Evolutionary conservation across 2,888 invertebrate species (phyloP), one percentile per base, ranked within the genome.

Genomic region (Thelaira solivaga): DNA sequence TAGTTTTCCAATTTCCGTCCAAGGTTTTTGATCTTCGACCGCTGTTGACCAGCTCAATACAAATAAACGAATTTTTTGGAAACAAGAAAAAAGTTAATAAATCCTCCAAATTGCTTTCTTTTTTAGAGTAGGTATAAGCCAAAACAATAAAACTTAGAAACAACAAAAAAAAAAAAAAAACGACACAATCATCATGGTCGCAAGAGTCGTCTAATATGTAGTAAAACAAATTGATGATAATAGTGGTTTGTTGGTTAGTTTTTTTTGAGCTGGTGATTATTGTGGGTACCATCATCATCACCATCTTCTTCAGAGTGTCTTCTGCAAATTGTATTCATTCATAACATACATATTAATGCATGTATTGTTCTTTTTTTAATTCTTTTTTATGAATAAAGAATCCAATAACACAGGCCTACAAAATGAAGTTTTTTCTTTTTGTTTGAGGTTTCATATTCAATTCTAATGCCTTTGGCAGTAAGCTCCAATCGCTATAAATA

Each of bases 1-100:
- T 82, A 81, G 80, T 80, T 82, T 81, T 81, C 82, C 82, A 83
- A 83, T 83, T 81, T 83, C 82, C 82, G 82, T 80, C 81, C 74
- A 78, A 78, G 57, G 43, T 67, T 59, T 72, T 82, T 82, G 80
- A 82, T 81, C 74, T 80, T 64, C 45, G 64, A 53, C 81, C 82
- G 82, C 76, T 62, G 59, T 64, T 78, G 65, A 16, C 69, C 69
- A 67, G 43, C 43, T 43, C 51, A 74, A 74, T 69, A 74, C 69
- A 78, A 57, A 76, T 61, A 18, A 61, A 61, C 61, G 26, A 45
- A n/a, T 24, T n/a, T n/a, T n/a, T 31, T 34, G 53, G 26, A 57
- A 41, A 13, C 2, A 26, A 20, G 51, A 53, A 71, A 64, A 64
- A 76, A 49, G 53, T 69, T 71, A 78, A 78, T 74, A 78, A 78